These are phyloP conservation scores for Hippolais icterina DNA, from an alignment of 2,113 vertebrate species.

Conservation along the genomic window DNA sequence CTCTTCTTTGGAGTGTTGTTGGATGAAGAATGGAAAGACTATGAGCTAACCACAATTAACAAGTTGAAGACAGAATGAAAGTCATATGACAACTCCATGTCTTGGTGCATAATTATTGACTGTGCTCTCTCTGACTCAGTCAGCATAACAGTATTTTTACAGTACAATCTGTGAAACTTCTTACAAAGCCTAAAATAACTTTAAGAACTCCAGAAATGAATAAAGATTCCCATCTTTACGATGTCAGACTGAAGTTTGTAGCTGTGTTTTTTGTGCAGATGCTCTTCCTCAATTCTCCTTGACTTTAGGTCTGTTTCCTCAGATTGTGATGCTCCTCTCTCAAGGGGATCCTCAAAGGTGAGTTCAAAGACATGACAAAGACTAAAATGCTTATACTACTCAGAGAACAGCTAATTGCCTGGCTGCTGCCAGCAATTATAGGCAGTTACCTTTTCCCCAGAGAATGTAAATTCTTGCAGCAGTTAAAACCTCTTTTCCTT, in stretches of 20 bases:
- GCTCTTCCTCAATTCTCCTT: neutral
- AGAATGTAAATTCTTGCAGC: neutral
- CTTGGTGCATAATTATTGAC: neutral
- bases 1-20: neutral
- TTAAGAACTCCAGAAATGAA: neutral
- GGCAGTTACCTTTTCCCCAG: neutral
- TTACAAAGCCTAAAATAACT: neutral
- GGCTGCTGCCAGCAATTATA: neutral
- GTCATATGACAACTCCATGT: neutral
- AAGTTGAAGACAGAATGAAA: neutral
- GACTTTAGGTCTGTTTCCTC: neutral
- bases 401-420: neutral
- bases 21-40: neutral
- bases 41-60: neutral
- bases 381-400: neutral
- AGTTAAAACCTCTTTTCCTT: neutral
- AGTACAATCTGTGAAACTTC: neutral
- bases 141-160: neutral
- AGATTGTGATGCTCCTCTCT: neutral
- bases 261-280: neutral
- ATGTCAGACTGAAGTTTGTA: neutral
- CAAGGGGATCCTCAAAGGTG: neutral
- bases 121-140: neutral
- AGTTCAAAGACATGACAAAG: too few relatives aligned
- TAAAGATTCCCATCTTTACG: neutral